Conservation (phyloP, 2,113 vertebrate species). For the Oreamnos americanus region DNA sequence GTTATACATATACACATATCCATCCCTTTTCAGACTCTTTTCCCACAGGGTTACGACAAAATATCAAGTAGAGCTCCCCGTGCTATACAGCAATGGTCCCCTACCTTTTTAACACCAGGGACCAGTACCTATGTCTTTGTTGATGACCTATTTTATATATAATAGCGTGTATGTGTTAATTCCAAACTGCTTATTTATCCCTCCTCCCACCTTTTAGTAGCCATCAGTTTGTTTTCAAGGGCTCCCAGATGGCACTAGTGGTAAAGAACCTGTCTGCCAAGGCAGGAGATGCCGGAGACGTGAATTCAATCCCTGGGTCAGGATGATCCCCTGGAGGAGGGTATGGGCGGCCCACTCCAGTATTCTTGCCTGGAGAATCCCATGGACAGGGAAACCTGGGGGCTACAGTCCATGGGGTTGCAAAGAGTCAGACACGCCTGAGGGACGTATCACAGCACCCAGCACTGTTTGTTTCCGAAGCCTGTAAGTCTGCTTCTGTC, state of each 20-base stretch:
- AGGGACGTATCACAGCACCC: background rate
- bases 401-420: background rate
- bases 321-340: background rate
- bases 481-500: background rate
- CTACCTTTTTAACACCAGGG: background rate
- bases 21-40: background rate
- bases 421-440: background rate
- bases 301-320: background rate
- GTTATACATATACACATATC: background rate
- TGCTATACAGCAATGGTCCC: background rate
- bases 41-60: background rate
- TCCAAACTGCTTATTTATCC: background rate
- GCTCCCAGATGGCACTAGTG: background rate
- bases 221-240: background rate
- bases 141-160: background rate
- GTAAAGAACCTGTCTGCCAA: background rate
- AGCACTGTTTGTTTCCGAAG: background rate
- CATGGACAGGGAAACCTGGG: background rate
- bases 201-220: background rate
- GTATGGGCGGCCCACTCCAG: background rate
- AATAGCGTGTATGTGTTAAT: background rate
- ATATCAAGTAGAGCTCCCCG: too few relatives aligned
- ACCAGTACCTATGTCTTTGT: background rate
- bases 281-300: fast-evolving
- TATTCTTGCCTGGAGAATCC: background rate